phyloP scores from a whole-genome alignment of 2,113 vertebrate genomes.

The Halcyon malimbica region DNA sequence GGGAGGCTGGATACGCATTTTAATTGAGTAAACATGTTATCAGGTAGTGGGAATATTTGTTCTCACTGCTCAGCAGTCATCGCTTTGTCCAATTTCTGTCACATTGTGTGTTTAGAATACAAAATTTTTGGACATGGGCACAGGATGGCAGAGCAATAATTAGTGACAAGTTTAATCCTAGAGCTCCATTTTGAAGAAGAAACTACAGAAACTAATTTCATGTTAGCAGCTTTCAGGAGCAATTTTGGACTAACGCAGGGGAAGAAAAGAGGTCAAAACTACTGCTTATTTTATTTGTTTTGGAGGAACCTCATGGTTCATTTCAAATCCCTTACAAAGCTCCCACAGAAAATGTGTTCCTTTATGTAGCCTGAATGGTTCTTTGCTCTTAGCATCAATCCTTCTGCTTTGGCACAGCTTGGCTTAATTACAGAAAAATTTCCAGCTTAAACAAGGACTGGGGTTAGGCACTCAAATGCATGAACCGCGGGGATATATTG shows the following conservation, averaged over 20 bases:
- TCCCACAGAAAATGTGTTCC: neutral
- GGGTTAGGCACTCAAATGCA: neutral
- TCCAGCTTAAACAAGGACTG: neutral
- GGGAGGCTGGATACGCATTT: neutral
- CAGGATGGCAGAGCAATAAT: neutral
- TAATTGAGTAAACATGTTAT: neutral
- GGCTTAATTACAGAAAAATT: neutral
- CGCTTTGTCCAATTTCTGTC: neutral
- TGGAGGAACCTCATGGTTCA: neutral
- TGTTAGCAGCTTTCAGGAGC: neutral
- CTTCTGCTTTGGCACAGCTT: neutral
- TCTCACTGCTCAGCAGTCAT: neutral
- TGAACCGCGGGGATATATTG: neutral
- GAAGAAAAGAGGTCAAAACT: neutral
- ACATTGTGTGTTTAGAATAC: neutral
- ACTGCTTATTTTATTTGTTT: neutral
- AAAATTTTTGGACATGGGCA: neutral
- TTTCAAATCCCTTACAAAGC: neutral
- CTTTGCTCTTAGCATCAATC: neutral
- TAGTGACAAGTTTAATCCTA: neutral
- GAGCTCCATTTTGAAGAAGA: neutral
- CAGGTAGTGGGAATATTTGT: neutral
- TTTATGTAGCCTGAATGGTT: neutral
- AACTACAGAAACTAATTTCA: neutral
- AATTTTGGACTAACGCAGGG: neutral